phyloP scores from a whole-genome alignment of 2,888 invertebrate genomes.

The Hololepta plana region DNA sequence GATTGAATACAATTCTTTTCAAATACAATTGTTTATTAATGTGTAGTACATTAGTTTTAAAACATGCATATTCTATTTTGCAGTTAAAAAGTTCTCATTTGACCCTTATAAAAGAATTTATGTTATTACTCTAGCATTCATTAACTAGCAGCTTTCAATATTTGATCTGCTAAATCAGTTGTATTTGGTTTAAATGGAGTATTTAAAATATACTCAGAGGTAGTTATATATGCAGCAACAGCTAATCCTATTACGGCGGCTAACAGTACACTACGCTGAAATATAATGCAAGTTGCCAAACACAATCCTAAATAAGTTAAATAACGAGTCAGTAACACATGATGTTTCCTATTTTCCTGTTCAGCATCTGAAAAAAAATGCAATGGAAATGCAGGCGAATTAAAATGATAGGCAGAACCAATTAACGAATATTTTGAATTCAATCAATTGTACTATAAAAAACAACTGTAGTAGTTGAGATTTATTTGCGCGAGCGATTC shows the following conservation, averaged over 20 bases:
- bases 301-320: slow-evolving; percentile 72
- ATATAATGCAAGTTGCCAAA: slow-evolving; percentile 68
- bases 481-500: neutral
- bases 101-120: no score
- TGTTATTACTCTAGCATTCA: no score
- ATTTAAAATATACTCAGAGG: slow-evolving; percentile 61
- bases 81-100: no score
- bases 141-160: slow-evolving; percentile 14
- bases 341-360: slow-evolving; percentile 32
- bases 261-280: slow-evolving; percentile 58
- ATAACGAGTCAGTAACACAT: slow-evolving; percentile 49
- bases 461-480: slow-evolving; percentile 2
- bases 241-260: slow-evolving; percentile 63
- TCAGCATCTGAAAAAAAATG: slow-evolving; percentile 26
- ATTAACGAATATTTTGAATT: slow-evolving; percentile 4
- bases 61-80: no score
- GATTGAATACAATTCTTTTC: no score
- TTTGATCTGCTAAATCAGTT: slow-evolving; percentile 16
- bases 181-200: slow-evolving; percentile 16
- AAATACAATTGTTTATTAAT: no score
- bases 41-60: no score
- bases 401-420: slow-evolving; percentile 2
- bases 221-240: slow-evolving; percentile 66
- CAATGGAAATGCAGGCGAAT: slow-evolving; percentile 2
- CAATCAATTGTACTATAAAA: neutral